A percentile compares a stretch with the other conserved stretches of the same genome.
These are phyloP conservation scores for Drosophila ficusphila DNA, from an alignment of 1,140 invertebrate genomes.

Conservation along the genomic window DNA sequence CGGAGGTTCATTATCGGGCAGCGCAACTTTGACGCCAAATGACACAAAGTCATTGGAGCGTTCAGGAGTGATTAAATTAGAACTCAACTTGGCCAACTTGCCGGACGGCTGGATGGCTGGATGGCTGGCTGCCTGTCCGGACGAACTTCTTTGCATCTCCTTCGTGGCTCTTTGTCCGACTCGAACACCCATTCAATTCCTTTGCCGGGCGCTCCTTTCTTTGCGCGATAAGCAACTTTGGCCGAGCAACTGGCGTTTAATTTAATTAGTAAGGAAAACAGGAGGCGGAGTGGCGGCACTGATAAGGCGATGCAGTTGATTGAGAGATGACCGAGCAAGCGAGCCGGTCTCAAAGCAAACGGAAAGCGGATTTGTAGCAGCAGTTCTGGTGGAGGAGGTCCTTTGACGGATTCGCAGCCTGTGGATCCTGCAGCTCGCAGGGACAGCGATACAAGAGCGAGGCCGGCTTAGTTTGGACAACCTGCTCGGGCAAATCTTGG, in stretches of 20 bases:
- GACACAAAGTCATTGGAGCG: conserved; percentile 61
- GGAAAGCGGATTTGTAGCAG: conserved; percentile 60
- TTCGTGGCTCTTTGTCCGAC: conserved; percentile 22
- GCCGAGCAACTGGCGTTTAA: conserved; percentile 59
- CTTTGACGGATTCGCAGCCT: conserved; percentile 3
- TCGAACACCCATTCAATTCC: conserved; percentile 36
- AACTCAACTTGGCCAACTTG: conserved; percentile 45
- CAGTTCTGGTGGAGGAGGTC: conserved; percentile 26
- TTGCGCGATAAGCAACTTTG: conserved; percentile 61
- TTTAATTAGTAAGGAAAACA: conserved; percentile 63
- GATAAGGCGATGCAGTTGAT: conserved; percentile 54
- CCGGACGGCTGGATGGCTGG: too few relatives aligned
- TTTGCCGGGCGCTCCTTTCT: conserved; percentile 13
- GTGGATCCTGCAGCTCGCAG: conserved; percentile 20
- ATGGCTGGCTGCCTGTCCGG: not conserved
- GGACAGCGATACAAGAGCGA: conserved; percentile 37
- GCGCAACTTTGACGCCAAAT: conserved; percentile 39
- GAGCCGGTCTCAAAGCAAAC: conserved; percentile 68
- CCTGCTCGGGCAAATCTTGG: conserved; percentile 4
- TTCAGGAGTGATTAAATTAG: conserved; percentile 67
- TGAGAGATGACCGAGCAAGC: conserved; percentile 36
- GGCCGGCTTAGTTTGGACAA: conserved; percentile 28
- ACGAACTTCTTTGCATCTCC: conserved; percentile 57
- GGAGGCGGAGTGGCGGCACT: not conserved
- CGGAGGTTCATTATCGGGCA: conserved; percentile 33